Evolutionary conservation across 1,140 invertebrate genomes (phyloP), one percentile per base, ranked within the genome.

Genomic region (Penaeus chinensis): DNA sequence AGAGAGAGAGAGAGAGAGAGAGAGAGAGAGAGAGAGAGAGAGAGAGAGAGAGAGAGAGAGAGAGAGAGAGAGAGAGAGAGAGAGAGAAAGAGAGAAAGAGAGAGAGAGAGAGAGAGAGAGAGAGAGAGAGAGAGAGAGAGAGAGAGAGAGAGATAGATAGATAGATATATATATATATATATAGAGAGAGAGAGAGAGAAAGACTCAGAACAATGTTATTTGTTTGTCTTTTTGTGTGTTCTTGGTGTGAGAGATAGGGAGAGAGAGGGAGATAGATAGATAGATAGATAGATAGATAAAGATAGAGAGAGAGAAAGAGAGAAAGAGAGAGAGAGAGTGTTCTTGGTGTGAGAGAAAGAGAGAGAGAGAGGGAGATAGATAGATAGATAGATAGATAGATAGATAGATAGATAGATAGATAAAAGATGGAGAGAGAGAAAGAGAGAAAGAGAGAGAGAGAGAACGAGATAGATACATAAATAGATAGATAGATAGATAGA

Each of bases 91-190:
- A 47, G 32, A 78, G 37, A 24, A 5, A 47, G 60, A 20, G 19
- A 24, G 37, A 78, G 19, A 19, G 76, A 47, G 2, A 78, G 76
- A 24, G 18, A 78, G 18, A 42, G 5, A 54, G 42, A 79, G 47
- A n/a, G 77, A 79, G 20, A 54, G 77, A 54, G 47, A 79, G 42
- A 54, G 47, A 79, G 77, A 54, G 47, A 54, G 77, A 79, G 42
- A 47, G 76, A 78, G 32, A 32, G 32, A 32, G 32, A 1, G 32
- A 32, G 32, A 32, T 0, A 32, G 32, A 32, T 0, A 32, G 32
- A 32, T 0, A 32, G 32, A 32, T 0, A 32, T 0, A 32, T 0
- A 32, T 0, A 32, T 0, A 32, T 2, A 78, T 0, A 11, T 0
- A 16, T 2, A 11, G 76, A 24, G 76, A 42, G 24, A 78, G 10